Evolutionary conservation across 1,140 invertebrate species (phyloP), one percentile per base, ranked within the genome.

Genomic region (Achatina immaculata): DNA sequence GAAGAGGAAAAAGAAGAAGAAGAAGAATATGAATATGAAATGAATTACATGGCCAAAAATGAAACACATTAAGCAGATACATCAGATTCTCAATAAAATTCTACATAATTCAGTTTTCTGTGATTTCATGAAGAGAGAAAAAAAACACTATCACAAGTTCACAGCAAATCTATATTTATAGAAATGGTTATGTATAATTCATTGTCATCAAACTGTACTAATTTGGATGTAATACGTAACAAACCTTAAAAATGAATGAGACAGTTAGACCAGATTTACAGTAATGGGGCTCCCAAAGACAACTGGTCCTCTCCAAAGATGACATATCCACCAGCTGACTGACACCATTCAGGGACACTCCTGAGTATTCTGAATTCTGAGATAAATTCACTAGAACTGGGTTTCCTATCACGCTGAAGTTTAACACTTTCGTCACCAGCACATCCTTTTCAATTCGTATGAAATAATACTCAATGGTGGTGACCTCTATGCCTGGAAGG

Each of bases 251-350:
- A 2, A 69, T 75, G 65, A 88, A 86, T 40, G 78, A 75, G 34
- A 85, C 77, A 4, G 84, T 83, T 48, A 88, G 69, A 69, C 87
- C 87, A 31, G 77, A 62, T 28, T 42, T 28, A 79, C 87, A 88
- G 38, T 75, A 24, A 7, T 62, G 81, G 0, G 87, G 87, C 4
- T 83, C 81, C 66, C 76, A 84, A 0, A 87, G 43, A 76, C 87
- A 88, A 11, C 34, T 80, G 11, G 55, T 48, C 16, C 74, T 58
- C 28, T 78, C 62, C 38, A 79, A 16, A 40, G 55, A 43, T 21
- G 69, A 34, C 9, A 82, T 48, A n/a, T 85, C 76, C 3, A 88
- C 76, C 31, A 68, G 82, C 36, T 85, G 84, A 38, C 80, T 48
- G 4, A 73, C 38, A 36, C 85, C 85, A 75, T 87, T 78, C 58